Evolutionary conservation across 2,113 vertebrate species (phyloP), one percentile per base, ranked within the genome.

Genomic region (Menura novaehollandiae): DNA sequence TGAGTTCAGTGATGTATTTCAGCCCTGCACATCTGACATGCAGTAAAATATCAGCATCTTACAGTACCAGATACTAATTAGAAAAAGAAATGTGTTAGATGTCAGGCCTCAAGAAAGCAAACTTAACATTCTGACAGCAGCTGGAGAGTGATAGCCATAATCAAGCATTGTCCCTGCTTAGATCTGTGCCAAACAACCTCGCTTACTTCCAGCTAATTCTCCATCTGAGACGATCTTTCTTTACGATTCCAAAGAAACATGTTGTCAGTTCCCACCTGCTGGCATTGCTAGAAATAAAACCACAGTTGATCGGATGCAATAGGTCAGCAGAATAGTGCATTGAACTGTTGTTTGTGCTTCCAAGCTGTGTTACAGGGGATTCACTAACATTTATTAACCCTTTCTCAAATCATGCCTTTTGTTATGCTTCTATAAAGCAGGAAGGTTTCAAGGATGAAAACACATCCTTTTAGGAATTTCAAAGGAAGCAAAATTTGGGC

Each of bases 101-200:
- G 72, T 92, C 62, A 47, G 58, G 72, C 88, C 84, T 89, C 74
- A 72, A 94, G 92, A 96, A 95, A 94, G 85, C 85, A 95, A 96
- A 97, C 93, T 92, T 95, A 88, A 95, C 91, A 90, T 86, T 89
- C 37, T 81, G 93, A 83, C 56, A 73, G 86, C 85, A 93, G 76
- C 92, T 92, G 91, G 80, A 80, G 88, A 97, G 66, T 56, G 95
- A 96, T 96, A 96, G 91, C 93, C 95, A 82, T 95, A 96, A 97
- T 97, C 94, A 97, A 93, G 92, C 92, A 84, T 76, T 96, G 95
- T 94, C 95, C 95, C 93, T 94, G 90, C 86, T 79, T 43, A 91
- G 90, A 88, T 93, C 88, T 88, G 82, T 96, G 95, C 96, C 95
- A 96, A 94, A 67, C 93, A 86, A 84, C 88, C 93, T 88, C 46